Evolutionary conservation across 2,888 invertebrate species (phyloP).

Genomic region (Slavum lentiscoides): DNA sequence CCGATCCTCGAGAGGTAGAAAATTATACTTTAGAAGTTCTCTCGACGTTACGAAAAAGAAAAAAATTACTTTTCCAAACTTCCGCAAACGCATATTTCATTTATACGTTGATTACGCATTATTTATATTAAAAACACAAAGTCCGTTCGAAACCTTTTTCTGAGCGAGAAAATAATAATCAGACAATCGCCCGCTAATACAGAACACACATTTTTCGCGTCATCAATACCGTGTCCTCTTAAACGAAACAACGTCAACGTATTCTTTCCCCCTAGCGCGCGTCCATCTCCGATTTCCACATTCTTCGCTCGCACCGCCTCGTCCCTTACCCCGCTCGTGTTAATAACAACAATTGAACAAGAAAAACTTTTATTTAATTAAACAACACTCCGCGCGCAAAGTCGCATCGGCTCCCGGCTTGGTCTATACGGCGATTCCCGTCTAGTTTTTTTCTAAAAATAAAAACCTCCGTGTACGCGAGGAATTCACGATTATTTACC

Average conservation of each 20-base stretch:
- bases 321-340: too few species aligned
- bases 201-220: background rate
- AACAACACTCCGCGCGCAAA: background rate
- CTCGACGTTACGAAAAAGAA: background rate
- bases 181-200: background rate
- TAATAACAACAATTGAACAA: constrained; percentile 1
- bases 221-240: background rate
- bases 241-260: background rate
- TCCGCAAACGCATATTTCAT: constrained; percentile 27
- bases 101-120: constrained; percentile 36
- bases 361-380: constrained; percentile 36
- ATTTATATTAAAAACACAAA: constrained; percentile 24
- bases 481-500: constrained; percentile 39
- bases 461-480: constrained; percentile 16
- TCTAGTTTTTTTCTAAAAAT: constrained; percentile 17
- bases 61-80: constrained; percentile 19
- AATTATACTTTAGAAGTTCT: constrained; percentile 18
- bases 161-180: constrained; percentile 25
- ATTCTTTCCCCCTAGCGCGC: background rate
- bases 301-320: background rate
- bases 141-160: constrained; percentile 21
- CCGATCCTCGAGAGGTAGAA: constrained; percentile 14
- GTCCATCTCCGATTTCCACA: background rate
- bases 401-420: background rate
- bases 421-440: background rate